Conservation (phyloP, 2,113 vertebrate species). For the Narcine bancroftii region DNA sequence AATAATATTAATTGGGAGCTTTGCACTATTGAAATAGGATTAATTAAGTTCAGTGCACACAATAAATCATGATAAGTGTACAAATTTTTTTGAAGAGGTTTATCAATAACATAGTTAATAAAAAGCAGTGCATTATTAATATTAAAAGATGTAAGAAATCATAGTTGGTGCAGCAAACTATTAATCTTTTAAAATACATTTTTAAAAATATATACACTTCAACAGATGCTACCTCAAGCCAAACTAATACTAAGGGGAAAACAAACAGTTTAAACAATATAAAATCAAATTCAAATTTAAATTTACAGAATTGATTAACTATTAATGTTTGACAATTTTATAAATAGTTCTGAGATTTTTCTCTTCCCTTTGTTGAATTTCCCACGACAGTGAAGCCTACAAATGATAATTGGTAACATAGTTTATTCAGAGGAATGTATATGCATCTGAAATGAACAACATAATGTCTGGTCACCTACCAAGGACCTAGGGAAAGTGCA, state of each 20-base stretch:
- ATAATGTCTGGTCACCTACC: background rate
- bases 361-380: background rate
- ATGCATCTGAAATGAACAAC: background rate
- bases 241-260: slow-evolving; percentile 43
- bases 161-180: background rate
- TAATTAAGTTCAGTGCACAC: background rate
- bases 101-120: background rate
- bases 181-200: background rate
- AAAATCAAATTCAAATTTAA: background rate
- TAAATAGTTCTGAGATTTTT: background rate
- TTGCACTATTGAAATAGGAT: background rate
- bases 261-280: background rate
- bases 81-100: background rate
- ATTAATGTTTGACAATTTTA: background rate
- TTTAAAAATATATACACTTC: slow-evolving; percentile 39
- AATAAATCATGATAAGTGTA: background rate
- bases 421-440: background rate
- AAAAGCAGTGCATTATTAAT: background rate
- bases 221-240: slow-evolving; percentile 36
- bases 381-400: background rate
- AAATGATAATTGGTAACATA: background rate
- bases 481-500: too few relatives aligned
- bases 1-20: background rate
- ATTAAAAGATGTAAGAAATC: background rate
- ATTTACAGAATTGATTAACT: background rate